Conservation (phyloP, 2,113 vertebrate genomes). For the Neotragus pygmaeus region DNA sequence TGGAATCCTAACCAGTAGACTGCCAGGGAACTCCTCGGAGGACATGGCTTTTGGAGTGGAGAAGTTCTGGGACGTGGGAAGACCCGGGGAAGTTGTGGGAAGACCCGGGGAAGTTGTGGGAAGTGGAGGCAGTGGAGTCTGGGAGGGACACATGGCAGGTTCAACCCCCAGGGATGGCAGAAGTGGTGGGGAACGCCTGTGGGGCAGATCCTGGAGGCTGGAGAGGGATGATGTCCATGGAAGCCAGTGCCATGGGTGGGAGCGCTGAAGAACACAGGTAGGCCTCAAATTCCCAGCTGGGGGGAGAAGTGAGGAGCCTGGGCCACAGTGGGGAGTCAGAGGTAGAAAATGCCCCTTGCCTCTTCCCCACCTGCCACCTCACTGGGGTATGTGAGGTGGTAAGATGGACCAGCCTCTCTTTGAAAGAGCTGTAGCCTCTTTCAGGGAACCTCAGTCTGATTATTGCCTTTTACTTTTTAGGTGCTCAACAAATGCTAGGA, state of each 20-base stretch:
- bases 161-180: too few species aligned
- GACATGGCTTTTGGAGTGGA: background rate
- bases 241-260: background rate
- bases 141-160: background rate
- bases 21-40: background rate
- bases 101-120: background rate
- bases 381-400: background rate
- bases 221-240: background rate
- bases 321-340: too few species aligned
- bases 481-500: background rate
- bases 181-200: background rate
- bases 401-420: background rate
- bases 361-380: background rate
- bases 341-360: accelerated
- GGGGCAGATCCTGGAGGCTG: background rate
- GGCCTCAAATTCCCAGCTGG: background rate
- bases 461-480: background rate
- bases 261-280: too few species aligned
- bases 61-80: background rate
- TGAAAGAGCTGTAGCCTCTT: background rate
- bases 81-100: background rate
- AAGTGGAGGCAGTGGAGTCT: background rate
- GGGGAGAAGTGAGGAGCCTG: background rate
- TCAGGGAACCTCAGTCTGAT: background rate
- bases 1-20: background rate